phyloP scores from a whole-genome alignment of 2,888 invertebrate genomes.

The Dryomyza anilis region DNA sequence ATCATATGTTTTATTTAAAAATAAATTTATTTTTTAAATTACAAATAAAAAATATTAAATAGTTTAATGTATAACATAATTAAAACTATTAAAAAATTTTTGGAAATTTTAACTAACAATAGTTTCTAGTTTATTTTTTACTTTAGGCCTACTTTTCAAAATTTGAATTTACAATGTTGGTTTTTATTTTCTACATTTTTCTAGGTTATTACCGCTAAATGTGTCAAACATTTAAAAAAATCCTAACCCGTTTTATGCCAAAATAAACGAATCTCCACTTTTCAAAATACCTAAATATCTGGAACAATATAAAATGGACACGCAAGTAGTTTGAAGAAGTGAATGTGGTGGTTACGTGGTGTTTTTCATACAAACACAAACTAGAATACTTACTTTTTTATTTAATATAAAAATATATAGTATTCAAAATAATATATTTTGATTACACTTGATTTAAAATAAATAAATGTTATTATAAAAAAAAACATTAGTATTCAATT shows the following conservation, averaged over 20 bases:
- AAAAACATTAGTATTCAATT: background rate
- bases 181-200: slow-evolving; percentile 5
- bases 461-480: background rate
- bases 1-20: background rate
- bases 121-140: background rate
- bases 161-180: background rate
- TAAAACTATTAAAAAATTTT: no score
- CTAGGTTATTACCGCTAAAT: slow-evolving; percentile 26
- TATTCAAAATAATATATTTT: background rate
- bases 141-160: background rate
- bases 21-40: no score
- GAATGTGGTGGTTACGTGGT: slow-evolving; percentile 14
- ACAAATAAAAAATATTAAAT: no score
- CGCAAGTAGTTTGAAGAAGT: background rate
- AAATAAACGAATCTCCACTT: background rate
- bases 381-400: background rate
- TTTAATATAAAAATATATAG: background rate
- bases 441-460: background rate
- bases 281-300: background rate
- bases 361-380: background rate
- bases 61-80: no score
- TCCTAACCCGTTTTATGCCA: background rate
- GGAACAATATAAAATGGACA: background rate
- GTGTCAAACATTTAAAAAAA: slow-evolving; percentile 8
- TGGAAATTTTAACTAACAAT: no score